Percentiles rank a stretch among this genome's conserved stretches.
Conservation (phyloP, 2,797 vertebrate species). For the Hirundo rustica region DNA sequence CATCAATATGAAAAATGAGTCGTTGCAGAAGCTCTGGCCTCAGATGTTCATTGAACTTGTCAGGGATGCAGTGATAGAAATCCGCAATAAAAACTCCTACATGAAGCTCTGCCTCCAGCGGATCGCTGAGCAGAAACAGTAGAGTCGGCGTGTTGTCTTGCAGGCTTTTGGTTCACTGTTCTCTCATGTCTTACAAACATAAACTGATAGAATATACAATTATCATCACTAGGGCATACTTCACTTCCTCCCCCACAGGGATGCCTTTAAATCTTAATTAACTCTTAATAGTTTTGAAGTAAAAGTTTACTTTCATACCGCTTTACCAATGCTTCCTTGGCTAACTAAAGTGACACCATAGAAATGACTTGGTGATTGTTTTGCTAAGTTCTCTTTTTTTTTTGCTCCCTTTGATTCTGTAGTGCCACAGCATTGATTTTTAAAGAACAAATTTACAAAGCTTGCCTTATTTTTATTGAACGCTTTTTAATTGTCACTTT, state of each 20-base stretch:
- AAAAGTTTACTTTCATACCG: background rate
- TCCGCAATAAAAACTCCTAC: constrained; percentile 85
- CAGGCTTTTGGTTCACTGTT: background rate
- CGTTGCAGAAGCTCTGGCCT: constrained; percentile 94
- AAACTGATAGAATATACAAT: background rate
- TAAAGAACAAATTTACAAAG: background rate
- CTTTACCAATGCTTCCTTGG: background rate
- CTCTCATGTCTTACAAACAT: background rate
- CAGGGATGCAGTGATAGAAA: constrained; percentile 90
- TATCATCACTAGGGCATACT: background rate
- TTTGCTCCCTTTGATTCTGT: background rate
- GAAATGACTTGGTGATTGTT: background rate
- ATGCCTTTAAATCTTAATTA: background rate
- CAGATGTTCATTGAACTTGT: constrained; percentile 95
- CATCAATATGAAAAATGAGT: constrained; percentile 90
- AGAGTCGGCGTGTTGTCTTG: background rate
- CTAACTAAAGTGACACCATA: background rate
- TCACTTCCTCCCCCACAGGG: background rate
- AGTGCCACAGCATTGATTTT: background rate
- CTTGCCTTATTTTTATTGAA: constrained; percentile 27
- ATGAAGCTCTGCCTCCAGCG: constrained; percentile 86
- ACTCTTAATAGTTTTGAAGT: background rate
- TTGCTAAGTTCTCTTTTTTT: background rate
- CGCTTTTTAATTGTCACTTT: constrained; percentile 22
- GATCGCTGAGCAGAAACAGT: constrained; percentile 75